Conservation (phyloP, 2,797 vertebrate species). For the Agapornis canus region DNA sequence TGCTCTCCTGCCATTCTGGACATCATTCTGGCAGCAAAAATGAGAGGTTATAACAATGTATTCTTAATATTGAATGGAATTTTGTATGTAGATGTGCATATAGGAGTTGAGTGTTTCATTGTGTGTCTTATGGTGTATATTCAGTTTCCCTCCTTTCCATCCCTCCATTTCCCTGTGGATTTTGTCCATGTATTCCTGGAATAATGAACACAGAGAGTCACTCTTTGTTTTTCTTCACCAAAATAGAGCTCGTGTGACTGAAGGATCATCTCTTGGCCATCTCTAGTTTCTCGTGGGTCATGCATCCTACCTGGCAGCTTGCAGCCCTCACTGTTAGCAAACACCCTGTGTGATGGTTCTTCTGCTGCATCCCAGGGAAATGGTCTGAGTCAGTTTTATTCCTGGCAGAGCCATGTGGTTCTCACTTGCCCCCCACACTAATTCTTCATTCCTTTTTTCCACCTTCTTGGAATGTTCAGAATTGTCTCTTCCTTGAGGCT, state of each 20-base stretch:
- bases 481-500: not conserved
- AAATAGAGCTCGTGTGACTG: not conserved
- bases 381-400: not conserved
- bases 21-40: not conserved
- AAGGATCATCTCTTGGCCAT: not conserved
- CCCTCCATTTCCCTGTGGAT: not conserved
- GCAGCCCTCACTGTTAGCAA: not conserved
- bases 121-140: not conserved
- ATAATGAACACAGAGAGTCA: not conserved
- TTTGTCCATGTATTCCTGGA: not conserved
- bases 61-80: not conserved
- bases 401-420: rapidly evolving
- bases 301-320: not conserved
- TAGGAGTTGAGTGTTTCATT: not conserved
- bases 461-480: not conserved
- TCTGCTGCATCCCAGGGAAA: not conserved
- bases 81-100: not conserved
- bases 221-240: not conserved
- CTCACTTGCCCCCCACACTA: not conserved
- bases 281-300: not conserved
- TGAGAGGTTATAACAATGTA: not conserved
- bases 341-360: rapidly evolving
- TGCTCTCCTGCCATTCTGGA: not conserved
- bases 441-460: not conserved
- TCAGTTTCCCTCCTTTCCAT: not conserved